These are phyloP conservation scores for Ctenochaetus hawaiiensis DNA, from an alignment of 2,797 vertebrate genomes.

Conservation along the genomic window DNA sequence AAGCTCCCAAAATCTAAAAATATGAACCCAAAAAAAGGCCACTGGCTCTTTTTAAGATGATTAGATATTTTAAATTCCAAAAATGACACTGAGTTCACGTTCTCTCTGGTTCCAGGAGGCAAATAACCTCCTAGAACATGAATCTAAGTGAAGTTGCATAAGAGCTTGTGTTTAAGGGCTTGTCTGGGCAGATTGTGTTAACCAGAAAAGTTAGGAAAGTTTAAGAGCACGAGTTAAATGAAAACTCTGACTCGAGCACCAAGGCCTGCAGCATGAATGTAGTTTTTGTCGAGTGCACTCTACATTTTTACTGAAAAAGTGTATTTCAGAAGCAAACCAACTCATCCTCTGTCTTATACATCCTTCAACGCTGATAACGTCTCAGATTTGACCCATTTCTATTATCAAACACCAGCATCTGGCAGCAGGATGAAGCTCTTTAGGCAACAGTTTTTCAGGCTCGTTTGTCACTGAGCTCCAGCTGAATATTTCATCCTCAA, in stretches of 20 bases:
- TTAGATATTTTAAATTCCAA: too few relatives aligned
- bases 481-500: constrained; percentile 77
- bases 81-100: too few relatives aligned
- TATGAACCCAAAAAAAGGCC: too few relatives aligned
- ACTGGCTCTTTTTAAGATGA: too few relatives aligned
- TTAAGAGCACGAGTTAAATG: background rate
- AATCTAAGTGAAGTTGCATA: background rate
- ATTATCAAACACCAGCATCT: constrained; percentile 41
- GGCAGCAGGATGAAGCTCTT: constrained; percentile 15
- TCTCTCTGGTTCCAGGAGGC: background rate
- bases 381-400: constrained; percentile 13
- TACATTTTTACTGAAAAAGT: background rate
- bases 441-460: constrained; percentile 20
- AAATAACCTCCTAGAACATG: background rate
- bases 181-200: background rate
- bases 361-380: background rate
- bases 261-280: background rate
- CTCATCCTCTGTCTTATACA: background rate
- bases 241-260: background rate
- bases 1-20: too few relatives aligned
- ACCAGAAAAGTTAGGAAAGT: background rate
- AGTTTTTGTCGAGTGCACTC: background rate
- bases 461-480: constrained; percentile 29
- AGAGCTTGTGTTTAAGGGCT: background rate
- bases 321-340: background rate